These are phyloP conservation scores for Platichthys flesus DNA, from an alignment of 2,113 vertebrate species.

Conservation along the genomic window DNA sequence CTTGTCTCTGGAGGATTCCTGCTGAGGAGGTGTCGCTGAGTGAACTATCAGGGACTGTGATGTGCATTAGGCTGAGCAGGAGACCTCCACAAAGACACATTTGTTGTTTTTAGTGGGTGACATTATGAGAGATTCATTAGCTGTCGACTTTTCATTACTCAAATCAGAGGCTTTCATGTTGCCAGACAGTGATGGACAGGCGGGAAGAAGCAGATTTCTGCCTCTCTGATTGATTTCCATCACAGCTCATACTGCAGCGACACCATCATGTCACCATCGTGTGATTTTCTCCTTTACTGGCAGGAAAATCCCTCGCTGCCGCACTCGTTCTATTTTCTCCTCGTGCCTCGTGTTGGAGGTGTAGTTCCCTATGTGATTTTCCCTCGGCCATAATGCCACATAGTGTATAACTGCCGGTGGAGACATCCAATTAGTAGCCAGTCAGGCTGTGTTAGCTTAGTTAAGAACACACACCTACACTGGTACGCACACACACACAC, in stretches of 20 bases:
- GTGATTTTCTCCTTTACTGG: conserved; percentile 9
- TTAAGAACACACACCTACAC: conserved; percentile 65
- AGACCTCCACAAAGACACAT: conserved; percentile 52
- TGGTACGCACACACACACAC: conserved; percentile 10
- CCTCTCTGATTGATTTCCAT: conserved; percentile 52
- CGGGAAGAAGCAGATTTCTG: conserved; percentile 33
- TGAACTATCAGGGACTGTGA: conserved; percentile 71
- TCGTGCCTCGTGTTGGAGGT: conserved; percentile 1
- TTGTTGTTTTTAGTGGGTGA: conserved; percentile 16
- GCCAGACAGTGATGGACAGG: conserved; percentile 55
- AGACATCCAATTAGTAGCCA: conserved; percentile 79
- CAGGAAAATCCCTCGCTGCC: conserved; percentile 39
- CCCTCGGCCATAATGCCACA: conserved; percentile 50
- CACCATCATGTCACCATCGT: conserved; percentile 29
- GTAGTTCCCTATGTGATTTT: conserved; percentile 43
- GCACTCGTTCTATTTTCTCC: conserved; percentile 29
- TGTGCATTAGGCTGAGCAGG: conserved; percentile 57
- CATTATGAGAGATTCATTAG: conserved; percentile 54
- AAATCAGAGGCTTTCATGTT: conserved; percentile 42
- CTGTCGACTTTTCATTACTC: conserved; percentile 53
- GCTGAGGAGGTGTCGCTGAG: conserved; percentile 68
- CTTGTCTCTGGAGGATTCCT: conserved; percentile 73
- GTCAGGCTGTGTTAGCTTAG: conserved; percentile 73
- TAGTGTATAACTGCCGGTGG: conserved; percentile 56
- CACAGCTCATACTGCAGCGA: conserved; percentile 16